Conservation (phyloP, 2,113 vertebrate species). For the Rhynchomys soricoides region DNA sequence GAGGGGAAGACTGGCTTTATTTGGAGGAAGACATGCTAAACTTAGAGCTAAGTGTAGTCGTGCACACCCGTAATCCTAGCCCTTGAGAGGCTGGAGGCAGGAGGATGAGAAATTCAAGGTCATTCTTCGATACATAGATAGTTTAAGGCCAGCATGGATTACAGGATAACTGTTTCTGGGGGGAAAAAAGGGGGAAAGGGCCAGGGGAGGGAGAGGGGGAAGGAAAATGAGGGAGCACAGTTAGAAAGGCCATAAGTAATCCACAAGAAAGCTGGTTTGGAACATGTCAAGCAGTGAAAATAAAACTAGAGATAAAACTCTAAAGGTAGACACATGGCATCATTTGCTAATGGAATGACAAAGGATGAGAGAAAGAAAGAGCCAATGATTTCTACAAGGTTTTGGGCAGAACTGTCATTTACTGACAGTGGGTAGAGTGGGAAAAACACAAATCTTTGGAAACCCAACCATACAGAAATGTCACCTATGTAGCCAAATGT, state of each 20-base stretch:
- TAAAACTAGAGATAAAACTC: not conserved
- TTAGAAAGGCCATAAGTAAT: not conserved
- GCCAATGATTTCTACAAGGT: not conserved
- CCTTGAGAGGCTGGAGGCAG: no score
- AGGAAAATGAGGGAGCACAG: not conserved
- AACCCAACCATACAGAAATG: not conserved
- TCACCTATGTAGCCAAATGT: not conserved
- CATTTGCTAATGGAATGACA: not conserved
- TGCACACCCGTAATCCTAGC: not conserved
- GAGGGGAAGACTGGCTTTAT: not conserved
- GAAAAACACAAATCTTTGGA: not conserved
- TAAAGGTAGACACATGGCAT: not conserved
- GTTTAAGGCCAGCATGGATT: not conserved
- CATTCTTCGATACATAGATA: not conserved
- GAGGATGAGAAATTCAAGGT: not conserved
- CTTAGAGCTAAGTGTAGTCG: not conserved
- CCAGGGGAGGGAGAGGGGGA: not conserved
- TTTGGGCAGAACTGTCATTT: not conserved
- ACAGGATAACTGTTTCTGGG: no score
- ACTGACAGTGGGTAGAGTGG: not conserved
- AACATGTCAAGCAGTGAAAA: not conserved
- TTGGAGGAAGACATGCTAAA: not conserved
- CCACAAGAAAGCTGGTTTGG: not conserved
- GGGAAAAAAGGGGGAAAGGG: no score
- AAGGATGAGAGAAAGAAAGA: not conserved